phyloP scores from a whole-genome alignment of 2,888 invertebrate species.

The Peribatodes rhomboidaria region DNA sequence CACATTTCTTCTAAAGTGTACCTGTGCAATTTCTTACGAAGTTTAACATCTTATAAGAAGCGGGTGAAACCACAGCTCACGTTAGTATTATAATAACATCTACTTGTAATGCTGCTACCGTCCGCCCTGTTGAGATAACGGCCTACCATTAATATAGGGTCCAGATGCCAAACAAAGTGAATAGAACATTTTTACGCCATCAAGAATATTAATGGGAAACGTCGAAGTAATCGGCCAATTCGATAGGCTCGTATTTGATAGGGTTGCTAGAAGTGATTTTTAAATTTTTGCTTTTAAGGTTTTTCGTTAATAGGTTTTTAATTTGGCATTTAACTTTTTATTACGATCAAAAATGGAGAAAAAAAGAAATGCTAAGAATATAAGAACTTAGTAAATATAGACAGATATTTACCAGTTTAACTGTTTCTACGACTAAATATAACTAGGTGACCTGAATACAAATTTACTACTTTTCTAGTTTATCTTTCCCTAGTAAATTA shows the following conservation, averaged over 20 bases:
- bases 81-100: constrained; percentile 11
- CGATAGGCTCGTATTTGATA: constrained; percentile 14
- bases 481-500: no score
- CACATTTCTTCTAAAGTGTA: no score
- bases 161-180: constrained; percentile 49
- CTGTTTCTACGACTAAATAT: no score
- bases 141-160: constrained; percentile 40
- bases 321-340: no score
- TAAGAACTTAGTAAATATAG: no score
- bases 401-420: no score
- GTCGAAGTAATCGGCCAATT: constrained; percentile 25
- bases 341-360: no score
- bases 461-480: no score
- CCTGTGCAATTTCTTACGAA: no score
- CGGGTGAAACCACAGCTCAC: not conserved
- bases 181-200: constrained; percentile 45
- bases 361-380: no score
- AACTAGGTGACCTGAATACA: no score
- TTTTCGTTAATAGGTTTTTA: no score
- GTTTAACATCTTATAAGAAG: not conserved
- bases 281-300: not conserved
- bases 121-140: constrained; percentile 39
- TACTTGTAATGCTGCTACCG: constrained; percentile 41
- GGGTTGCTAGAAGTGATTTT: not conserved
- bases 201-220: constrained; percentile 28